Evolutionary conservation across 1,140 invertebrate genomes (phyloP), one percentile per base, ranked within the genome.

Genomic region (Hylyphantes graminicola): DNA sequence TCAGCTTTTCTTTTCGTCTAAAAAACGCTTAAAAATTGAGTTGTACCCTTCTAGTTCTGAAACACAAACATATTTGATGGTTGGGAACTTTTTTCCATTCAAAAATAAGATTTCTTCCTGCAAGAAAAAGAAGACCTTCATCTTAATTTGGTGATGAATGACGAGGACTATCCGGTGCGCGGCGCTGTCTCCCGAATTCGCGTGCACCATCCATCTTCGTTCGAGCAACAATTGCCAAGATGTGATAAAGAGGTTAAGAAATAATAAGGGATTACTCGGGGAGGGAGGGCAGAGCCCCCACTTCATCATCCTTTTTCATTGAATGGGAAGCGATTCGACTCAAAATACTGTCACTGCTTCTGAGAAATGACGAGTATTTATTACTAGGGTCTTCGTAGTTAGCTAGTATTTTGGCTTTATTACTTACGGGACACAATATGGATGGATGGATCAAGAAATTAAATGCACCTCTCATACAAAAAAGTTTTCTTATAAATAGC

Each of bases 71-170:
- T 35, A 35, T 35, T 35, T 35, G 35, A 35, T 35, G 35, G 35
- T 35, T 35, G 35, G 1, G 35, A 35, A 35, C 35, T 35, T 35
- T 35, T 13, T 61, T 13, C 59, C 17, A 5, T 61, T 15, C 17
- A 61, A 65, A 65, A 21, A 65, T 61, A 15, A 61, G 15, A 61
- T 61, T 61, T 61, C 59, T 61, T 61, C 48, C 48, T 65, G 11
- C 17, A 65, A 35, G 35, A 35, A 35, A 35, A 35, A 35, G 50
- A 21, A 67, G 63, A 63, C 19, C 63, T 63, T 15, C 19, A 64
- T 78, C 76, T 78, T 78, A 78, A 78, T 78, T 78, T 78, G 67
- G 76, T 78, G 76, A 78, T 78, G 59, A 78, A 78, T 78, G 61
- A 67, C 63, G 63, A 55, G 67, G 76, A 78, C 67, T 78, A 67